Percentiles rank a stretch among this genome's conserved stretches.
phyloP scores from a whole-genome alignment of 2,797 vertebrate species.

The Sternotherus odoratus region DNA sequence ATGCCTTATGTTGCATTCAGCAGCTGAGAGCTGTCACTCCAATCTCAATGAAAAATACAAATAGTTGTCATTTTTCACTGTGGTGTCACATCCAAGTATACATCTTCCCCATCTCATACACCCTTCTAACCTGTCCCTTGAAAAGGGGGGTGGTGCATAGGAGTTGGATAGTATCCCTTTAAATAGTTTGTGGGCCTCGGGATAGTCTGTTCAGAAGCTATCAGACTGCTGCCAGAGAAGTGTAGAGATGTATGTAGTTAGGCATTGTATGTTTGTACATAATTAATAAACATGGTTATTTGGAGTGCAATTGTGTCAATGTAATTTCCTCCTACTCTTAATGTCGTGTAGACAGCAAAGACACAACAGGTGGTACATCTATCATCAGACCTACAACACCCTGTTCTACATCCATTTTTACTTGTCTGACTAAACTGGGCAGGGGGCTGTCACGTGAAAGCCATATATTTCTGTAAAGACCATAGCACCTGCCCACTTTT shows the following conservation, averaged over 20 bases:
- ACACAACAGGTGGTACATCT: neutral
- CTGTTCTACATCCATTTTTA: neutral
- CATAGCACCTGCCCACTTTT: neutral
- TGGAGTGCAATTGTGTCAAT: neutral
- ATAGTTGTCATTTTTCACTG: fast-evolving
- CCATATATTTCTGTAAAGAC: neutral
- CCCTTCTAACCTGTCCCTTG: neutral
- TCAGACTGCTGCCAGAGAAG: neutral
- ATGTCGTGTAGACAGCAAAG: neutral
- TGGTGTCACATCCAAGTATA: neutral
- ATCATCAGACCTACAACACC: neutral
- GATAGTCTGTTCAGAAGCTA: neutral
- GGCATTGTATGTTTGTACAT: neutral
- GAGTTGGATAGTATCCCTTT: neutral
- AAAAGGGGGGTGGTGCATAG: neutral
- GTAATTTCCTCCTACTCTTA: neutral
- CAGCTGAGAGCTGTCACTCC: neutral
- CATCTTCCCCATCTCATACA: neutral
- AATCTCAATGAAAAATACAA: neutral
- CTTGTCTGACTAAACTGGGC: neutral
- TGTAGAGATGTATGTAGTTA: neutral
- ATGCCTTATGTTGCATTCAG: neutral
- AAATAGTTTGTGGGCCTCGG: neutral
- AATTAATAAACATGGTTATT: neutral
- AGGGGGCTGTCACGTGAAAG: neutral